phyloP scores from a whole-genome alignment of 2,797 vertebrate species.

The Hoplostethus atlanticus region DNA sequence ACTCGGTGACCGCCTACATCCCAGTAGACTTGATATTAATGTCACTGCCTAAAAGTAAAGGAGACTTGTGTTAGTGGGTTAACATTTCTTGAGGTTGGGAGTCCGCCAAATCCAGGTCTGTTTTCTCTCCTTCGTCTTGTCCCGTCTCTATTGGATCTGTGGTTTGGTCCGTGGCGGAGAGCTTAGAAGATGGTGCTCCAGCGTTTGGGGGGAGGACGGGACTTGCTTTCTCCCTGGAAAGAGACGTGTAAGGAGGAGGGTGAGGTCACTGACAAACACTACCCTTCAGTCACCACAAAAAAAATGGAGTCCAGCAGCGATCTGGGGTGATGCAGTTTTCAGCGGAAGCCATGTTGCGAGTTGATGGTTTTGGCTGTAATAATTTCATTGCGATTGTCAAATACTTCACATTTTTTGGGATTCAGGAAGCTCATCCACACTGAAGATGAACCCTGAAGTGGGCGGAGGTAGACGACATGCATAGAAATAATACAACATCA shows the following conservation, averaged over 20 bases:
- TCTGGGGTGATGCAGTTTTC: background rate
- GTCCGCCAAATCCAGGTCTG: constrained; percentile 64
- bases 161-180: constrained; percentile 56
- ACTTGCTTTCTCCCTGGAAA: constrained; percentile 81
- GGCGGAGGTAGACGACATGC: constrained; percentile 43
- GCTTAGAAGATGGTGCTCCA: constrained; percentile 89
- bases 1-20: constrained; percentile 4
- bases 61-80: constrained; percentile 81
- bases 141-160: constrained; percentile 54
- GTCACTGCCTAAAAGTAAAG: constrained; percentile 58
- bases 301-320: background rate
- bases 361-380: background rate
- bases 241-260: background rate
- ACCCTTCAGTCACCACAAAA: background rate
- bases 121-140: constrained; percentile 48
- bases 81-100: constrained; percentile 75
- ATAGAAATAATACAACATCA: background rate
- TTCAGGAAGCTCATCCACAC: constrained; percentile 19
- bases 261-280: background rate
- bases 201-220: constrained; percentile 87
- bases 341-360: background rate
- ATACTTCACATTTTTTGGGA: constrained; percentile 43
- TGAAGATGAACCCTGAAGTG: constrained; percentile 24
- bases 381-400: constrained; percentile 62
- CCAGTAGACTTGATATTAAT: constrained; percentile 39